Evolutionary conservation across 2,888 invertebrate genomes (phyloP).

Genomic region (Ophion ventricosus): DNA sequence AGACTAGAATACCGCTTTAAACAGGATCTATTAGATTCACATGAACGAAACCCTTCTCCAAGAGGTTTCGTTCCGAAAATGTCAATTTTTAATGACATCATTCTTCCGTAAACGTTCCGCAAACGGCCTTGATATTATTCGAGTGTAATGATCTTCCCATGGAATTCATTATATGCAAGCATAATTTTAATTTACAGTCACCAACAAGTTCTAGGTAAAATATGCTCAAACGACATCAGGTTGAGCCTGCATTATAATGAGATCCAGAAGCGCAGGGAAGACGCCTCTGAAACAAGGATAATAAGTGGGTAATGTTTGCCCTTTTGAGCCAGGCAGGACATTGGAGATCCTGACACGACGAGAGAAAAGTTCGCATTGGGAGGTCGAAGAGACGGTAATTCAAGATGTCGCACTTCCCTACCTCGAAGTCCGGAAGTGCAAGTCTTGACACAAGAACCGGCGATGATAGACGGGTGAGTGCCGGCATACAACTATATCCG

Average conservation of each 20-base stretch:
- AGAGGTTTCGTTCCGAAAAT: too few relatives aligned
- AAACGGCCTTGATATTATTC: too few relatives aligned
- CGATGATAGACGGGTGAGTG: not conserved
- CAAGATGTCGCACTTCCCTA: conserved; percentile 55
- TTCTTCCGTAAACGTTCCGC: too few relatives aligned
- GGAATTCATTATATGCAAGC: too few relatives aligned
- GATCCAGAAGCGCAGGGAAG: conserved; percentile 43
- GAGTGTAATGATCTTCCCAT: too few relatives aligned
- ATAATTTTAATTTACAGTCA: not conserved
- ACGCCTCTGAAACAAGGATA: conserved; percentile 53
- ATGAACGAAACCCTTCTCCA: too few relatives aligned
- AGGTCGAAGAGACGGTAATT: conserved; percentile 53
- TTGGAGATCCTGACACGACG: conserved; percentile 14
- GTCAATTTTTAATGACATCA: too few relatives aligned
- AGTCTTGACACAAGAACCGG: conserved; percentile 34
- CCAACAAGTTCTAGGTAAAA: not conserved
- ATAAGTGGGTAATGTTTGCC: conserved; percentile 65
- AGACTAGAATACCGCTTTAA: too few relatives aligned
- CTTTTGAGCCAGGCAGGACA: conserved; percentile 31
- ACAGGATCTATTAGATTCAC: too few relatives aligned
- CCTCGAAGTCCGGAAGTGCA: conserved; percentile 51
- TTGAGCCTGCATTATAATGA: conserved; percentile 42
- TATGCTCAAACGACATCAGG: not conserved
- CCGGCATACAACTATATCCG: conserved; percentile 7
- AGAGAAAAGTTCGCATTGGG: conserved; percentile 63